phyloP scores from a whole-genome alignment of 2,888 invertebrate genomes.

The Drosophila paramelanica region DNA sequence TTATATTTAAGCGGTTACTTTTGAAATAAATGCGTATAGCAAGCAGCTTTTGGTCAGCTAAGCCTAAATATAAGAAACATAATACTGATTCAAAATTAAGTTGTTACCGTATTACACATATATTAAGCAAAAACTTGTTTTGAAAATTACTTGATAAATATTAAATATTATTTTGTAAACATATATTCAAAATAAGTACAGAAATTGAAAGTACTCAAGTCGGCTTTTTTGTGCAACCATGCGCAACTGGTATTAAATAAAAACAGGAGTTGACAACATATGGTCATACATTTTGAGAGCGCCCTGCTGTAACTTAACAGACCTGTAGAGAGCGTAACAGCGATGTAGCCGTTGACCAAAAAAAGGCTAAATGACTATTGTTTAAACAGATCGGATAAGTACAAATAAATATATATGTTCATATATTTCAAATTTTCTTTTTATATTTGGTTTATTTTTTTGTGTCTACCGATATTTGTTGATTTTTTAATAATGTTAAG shows the following conservation, averaged over 20 bases:
- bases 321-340: slow-evolving; percentile 9
- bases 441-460: background rate
- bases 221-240: slow-evolving; percentile 41
- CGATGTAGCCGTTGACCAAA: slow-evolving; percentile 11
- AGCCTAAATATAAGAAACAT: background rate
- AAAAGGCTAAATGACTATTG: slow-evolving; percentile 17
- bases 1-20: slow-evolving; percentile 25
- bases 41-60: slow-evolving; percentile 45
- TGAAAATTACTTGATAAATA: background rate
- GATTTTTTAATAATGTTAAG: background rate
- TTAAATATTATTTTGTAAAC: background rate
- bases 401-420: too few species aligned
- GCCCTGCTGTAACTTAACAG: slow-evolving; percentile 38
- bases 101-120: too few species aligned
- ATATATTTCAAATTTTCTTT: background rate
- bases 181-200: background rate
- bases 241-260: slow-evolving; percentile 37
- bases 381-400: background rate
- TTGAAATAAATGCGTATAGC: background rate
- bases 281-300: slow-evolving; percentile 39
- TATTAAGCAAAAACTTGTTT: background rate
- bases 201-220: slow-evolving; percentile 12
- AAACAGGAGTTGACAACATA: slow-evolving; percentile 12
- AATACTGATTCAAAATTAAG: background rate
- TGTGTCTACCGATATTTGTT: background rate